Evolutionary conservation across 2,888 invertebrate genomes (phyloP).

Genomic region (Cheilosia pagana): DNA sequence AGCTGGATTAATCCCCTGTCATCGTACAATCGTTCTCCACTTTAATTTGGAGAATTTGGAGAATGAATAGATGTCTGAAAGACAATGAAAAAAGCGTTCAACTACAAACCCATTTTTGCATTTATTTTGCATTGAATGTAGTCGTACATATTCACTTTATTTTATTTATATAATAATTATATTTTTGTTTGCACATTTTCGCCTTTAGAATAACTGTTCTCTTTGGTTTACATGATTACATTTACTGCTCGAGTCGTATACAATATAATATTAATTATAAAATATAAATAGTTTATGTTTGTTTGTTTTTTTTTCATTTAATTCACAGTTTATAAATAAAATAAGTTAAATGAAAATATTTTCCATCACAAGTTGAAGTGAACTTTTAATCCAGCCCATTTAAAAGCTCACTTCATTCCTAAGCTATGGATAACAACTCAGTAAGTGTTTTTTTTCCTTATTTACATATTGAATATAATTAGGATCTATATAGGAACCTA

Average conservation of each 20-base stretch:
- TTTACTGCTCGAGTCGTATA: conserved; percentile 55
- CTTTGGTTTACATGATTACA: conserved; percentile 1
- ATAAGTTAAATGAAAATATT: conserved; percentile 12
- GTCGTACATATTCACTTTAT: conserved; percentile 57
- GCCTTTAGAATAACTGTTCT: conserved; percentile 40
- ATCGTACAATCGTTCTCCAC: no score
- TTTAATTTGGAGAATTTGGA: no score
- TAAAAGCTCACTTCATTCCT: conserved; percentile 80
- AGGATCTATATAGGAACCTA: conserved; percentile 64
- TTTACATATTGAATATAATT: conserved; percentile 52
- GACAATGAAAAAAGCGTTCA: conserved; percentile 4
- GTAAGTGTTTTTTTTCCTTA: conserved; percentile 16
- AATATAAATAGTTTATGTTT: conserved; percentile 60
- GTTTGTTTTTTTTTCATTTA: conserved; percentile 6
- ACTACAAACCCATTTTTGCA: conserved; percentile 69
- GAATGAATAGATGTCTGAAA: background rate
- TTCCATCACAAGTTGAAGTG: conserved; percentile 76
- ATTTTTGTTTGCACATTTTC: conserved; percentile 32
- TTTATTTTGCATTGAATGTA: conserved; percentile 73
- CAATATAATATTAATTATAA: conserved; percentile 68
- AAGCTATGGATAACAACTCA: conserved; percentile 45
- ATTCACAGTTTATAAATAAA: conserved; percentile 20
- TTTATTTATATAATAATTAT: conserved; percentile 37
- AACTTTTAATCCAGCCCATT: conserved; percentile 83
- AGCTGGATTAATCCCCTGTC: no score